Conservation (phyloP, 1,140 invertebrate species). For the Atta colombica region DNA sequence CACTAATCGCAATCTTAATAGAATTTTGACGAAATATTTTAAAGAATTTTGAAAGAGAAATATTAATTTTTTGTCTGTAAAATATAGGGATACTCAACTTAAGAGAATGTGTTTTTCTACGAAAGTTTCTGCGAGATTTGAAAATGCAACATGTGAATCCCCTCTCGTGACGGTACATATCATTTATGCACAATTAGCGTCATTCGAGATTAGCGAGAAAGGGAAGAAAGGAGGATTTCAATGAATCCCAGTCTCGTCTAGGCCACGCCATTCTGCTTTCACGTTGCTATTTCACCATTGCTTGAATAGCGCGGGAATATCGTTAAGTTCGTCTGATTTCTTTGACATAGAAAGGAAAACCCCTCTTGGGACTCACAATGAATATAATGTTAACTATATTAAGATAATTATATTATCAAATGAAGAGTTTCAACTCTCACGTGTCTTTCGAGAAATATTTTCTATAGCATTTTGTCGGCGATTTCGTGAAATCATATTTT, state of each 20-base stretch:
- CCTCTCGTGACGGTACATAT: constrained; percentile 9
- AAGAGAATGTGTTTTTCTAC: neutral
- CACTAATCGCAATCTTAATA: neutral
- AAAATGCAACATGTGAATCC: constrained; percentile 33
- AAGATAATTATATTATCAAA: constrained; percentile 27
- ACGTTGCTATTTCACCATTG: constrained; percentile 77
- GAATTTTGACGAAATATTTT: neutral
- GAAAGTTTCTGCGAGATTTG: neutral
- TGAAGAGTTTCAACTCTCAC: neutral
- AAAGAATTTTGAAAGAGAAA: neutral
- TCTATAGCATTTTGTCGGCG: neutral
- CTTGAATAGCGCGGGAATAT: constrained; percentile 70
- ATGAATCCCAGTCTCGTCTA: constrained; percentile 51
- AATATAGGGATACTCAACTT: neutral
- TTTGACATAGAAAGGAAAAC: constrained; percentile 81
- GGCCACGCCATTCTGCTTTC: constrained; percentile 78
- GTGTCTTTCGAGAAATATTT: neutral
- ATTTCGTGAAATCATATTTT: neutral
- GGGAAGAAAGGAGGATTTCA: constrained; percentile 61
- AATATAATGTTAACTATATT: neutral
- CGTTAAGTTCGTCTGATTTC: constrained; percentile 74
- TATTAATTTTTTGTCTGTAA: neutral
- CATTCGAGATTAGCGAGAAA: constrained; percentile 53
- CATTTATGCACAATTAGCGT: constrained; percentile 47
- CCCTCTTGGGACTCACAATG: neutral